Evolutionary conservation across 2,797 vertebrate genomes (phyloP).

Genomic region (Sebastes steindachneri): DNA sequence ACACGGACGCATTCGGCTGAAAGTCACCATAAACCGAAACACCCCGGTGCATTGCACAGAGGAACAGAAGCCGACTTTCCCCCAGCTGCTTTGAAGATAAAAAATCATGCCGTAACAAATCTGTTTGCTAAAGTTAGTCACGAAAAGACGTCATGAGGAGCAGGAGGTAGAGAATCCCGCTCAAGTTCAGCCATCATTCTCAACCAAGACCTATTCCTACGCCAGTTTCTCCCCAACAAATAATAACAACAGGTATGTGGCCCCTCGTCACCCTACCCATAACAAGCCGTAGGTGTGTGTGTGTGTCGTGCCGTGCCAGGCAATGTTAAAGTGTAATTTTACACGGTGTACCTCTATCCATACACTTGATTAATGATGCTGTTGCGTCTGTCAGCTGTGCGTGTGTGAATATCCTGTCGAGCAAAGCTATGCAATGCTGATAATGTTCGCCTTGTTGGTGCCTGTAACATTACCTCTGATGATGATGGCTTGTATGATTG

Average conservation of each 20-base stretch:
- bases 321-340: neutral
- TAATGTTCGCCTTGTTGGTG: neutral
- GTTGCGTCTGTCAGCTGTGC: neutral
- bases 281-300: neutral
- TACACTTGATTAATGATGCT: neutral
- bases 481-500: neutral
- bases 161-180: rapidly evolving
- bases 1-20: too few relatives aligned
- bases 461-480: neutral
- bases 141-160: too few relatives aligned
- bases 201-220: too few relatives aligned
- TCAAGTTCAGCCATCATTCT: too few relatives aligned
- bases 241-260: too few relatives aligned
- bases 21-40: too few relatives aligned
- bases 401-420: neutral
- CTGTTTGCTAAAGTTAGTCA: too few relatives aligned
- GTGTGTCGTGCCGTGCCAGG: neutral
- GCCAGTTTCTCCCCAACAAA: too few relatives aligned
- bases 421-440: neutral
- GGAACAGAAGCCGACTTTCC: neutral
- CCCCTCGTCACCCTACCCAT: too few relatives aligned
- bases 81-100: too few relatives aligned
- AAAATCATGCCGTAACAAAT: too few relatives aligned
- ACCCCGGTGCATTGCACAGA: too few relatives aligned
- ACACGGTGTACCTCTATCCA: neutral